Conservation (phyloP, 2,888 invertebrate genomes). For the Polyommatus iphigenia region DNA sequence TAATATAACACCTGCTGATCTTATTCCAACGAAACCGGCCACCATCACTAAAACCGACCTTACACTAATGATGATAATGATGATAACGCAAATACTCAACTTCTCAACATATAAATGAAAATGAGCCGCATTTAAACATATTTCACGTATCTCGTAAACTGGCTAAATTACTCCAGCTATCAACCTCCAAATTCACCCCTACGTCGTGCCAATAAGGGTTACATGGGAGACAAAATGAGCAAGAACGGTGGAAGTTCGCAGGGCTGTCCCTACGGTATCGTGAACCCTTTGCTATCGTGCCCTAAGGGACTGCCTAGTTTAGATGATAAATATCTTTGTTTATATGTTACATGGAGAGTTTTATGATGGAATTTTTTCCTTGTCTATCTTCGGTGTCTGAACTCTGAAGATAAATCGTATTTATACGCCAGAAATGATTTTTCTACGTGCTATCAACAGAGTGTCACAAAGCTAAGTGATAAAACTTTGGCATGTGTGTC, state of each 20-base stretch:
- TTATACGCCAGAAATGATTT: no score
- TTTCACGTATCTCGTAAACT: slow-evolving; percentile 12
- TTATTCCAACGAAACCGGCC: no score
- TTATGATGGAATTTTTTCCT: background rate
- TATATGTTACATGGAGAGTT: slow-evolving; percentile 14
- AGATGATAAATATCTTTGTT: slow-evolving; percentile 27
- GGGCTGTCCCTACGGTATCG: slow-evolving; percentile 12
- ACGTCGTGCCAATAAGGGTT: background rate
- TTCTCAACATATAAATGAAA: slow-evolving; percentile 12
- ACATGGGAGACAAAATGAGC: background rate
- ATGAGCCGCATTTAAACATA: slow-evolving; percentile 12
- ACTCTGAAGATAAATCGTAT: background rate
- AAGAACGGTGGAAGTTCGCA: background rate
- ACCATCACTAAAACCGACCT: no score
- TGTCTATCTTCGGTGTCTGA: background rate
- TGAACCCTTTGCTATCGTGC: slow-evolving; percentile 24
- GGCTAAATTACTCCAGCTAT: background rate
- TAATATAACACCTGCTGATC: no score
- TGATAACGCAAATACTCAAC: background rate
- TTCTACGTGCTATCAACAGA: no score
- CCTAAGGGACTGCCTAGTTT: slow-evolving; percentile 3
- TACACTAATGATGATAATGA: background rate
- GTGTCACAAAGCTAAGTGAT: no score
- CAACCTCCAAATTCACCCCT: background rate
- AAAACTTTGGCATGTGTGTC: no score